phyloP scores from a whole-genome alignment of 2,888 invertebrate species.

The Alloplasta piceator region DNA sequence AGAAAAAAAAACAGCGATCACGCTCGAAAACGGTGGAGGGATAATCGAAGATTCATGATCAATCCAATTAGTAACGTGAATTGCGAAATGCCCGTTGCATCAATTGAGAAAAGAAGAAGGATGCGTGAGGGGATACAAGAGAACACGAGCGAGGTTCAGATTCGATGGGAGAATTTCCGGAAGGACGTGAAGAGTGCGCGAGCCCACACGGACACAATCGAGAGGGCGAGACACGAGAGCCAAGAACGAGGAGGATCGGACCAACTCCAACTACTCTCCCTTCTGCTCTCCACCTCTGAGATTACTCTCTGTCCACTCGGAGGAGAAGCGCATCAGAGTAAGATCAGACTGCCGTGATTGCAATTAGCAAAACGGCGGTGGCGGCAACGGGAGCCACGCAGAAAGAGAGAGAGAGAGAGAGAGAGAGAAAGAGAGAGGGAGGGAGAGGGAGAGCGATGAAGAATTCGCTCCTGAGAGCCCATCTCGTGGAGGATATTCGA shows the following conservation, averaged over 20 bases:
- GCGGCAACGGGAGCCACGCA: conserved; percentile 64
- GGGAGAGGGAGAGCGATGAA: conserved; percentile 20
- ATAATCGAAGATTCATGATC: conserved; percentile 76
- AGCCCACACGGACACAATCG: conserved; percentile 51
- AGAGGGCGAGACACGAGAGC: conserved; percentile 21
- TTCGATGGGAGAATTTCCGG: conserved; percentile 44
- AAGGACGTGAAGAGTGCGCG: conserved; percentile 34
- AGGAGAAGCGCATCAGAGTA: conserved; percentile 55
- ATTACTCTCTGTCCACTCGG: conserved; percentile 9
- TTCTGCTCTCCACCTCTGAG: conserved; percentile 13
- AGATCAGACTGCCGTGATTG: conserved; percentile 77
- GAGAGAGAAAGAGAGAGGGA: conserved; percentile 8
- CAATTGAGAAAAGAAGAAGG: conserved; percentile 45
- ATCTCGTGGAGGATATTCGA: conserved; percentile 14
- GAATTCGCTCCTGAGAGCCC: conserved; percentile 34
- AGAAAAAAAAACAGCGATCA: conserved; percentile 5
- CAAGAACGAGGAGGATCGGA: conserved; percentile 11
- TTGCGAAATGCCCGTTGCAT: conserved; percentile 76
- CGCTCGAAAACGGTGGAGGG: conserved; percentile 56
- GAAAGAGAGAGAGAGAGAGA: conserved; percentile 12
- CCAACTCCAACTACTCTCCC: not conserved
- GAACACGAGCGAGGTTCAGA: not conserved
- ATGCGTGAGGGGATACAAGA: conserved; percentile 20
- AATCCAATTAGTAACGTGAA: conserved; percentile 77
- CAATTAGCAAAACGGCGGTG: conserved; percentile 78